phyloP scores from a whole-genome alignment of 2,888 invertebrate genomes.

The Pemphredon lugubris region DNA sequence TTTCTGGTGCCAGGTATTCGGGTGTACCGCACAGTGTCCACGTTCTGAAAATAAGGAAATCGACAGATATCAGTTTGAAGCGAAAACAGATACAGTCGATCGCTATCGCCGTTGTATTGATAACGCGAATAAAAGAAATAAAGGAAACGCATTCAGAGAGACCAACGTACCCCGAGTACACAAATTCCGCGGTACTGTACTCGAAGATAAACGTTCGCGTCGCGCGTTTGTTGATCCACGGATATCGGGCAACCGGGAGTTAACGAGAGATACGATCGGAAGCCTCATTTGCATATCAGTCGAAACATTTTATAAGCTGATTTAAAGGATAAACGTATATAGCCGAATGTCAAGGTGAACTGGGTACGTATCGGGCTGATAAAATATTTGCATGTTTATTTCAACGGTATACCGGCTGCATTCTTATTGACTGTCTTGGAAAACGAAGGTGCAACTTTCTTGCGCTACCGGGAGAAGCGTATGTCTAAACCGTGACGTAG shows the following conservation, averaged over 20 bases:
- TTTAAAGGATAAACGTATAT: slow-evolving; percentile 3
- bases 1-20: slow-evolving; percentile 98
- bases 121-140: neutral
- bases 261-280: too few species aligned
- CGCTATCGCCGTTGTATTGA: too few species aligned
- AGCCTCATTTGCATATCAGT: slow-evolving; percentile 8
- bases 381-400: slow-evolving; percentile 10
- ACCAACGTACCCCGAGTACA: too few species aligned
- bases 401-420: neutral
- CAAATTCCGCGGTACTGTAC: too few species aligned
- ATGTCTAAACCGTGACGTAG: too few species aligned
- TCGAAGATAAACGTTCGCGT: too few species aligned
- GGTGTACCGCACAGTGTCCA: slow-evolving; percentile 99
- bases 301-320: neutral
- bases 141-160: too few species aligned
- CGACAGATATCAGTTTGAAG: neutral
- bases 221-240: too few species aligned
- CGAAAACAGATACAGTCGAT: too few species aligned
- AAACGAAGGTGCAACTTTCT: too few species aligned
- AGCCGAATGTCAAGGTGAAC: slow-evolving; percentile 14
- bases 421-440: neutral
- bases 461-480: too few species aligned
- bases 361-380: neutral
- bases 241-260: too few species aligned
- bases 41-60: slow-evolving; percentile 84